These are phyloP conservation scores for Nautilus pompilius DNA, from an alignment of 1,140 invertebrate species.

Conservation along the genomic window DNA sequence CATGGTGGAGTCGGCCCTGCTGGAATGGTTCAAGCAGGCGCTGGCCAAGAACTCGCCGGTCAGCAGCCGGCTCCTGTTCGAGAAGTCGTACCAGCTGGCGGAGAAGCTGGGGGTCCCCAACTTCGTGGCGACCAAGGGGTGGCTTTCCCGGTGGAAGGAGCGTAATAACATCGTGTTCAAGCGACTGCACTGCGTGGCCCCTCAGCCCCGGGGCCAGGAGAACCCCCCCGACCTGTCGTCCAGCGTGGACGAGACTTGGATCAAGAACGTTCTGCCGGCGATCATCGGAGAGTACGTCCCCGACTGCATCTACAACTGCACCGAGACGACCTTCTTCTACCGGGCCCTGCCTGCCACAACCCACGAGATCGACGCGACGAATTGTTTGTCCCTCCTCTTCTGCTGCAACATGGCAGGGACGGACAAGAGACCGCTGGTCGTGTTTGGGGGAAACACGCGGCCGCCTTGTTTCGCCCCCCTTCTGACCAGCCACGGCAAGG, in stretches of 20 bases:
- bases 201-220: too few relatives aligned
- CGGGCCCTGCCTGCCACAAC: slow-evolving; percentile 54
- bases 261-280: slow-evolving; percentile 2
- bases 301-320: slow-evolving; percentile 54
- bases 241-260: slow-evolving; percentile 4
- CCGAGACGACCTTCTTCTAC: slow-evolving; percentile 57
- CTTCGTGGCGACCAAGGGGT: slow-evolving; percentile 4
- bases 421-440: too few relatives aligned
- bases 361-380: too few relatives aligned
- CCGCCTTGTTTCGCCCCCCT: too few relatives aligned
- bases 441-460: too few relatives aligned
- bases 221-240: background rate
- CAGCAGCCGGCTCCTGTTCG: background rate
- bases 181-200: background rate
- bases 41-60: background rate
- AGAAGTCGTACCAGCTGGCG: background rate
- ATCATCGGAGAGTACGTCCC: slow-evolving; percentile 35
- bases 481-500: too few relatives aligned
- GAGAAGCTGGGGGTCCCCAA: background rate
- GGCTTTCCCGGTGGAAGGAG: slow-evolving; percentile 10
- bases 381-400: too few relatives aligned
- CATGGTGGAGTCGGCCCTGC: background rate
- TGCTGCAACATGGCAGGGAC: too few relatives aligned
- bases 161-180: slow-evolving; percentile 6
- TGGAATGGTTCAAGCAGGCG: background rate